Base-by-base conservation (phyloP, 2,113 vertebrate species). In the Neopipo cinnamomea region DNA sequence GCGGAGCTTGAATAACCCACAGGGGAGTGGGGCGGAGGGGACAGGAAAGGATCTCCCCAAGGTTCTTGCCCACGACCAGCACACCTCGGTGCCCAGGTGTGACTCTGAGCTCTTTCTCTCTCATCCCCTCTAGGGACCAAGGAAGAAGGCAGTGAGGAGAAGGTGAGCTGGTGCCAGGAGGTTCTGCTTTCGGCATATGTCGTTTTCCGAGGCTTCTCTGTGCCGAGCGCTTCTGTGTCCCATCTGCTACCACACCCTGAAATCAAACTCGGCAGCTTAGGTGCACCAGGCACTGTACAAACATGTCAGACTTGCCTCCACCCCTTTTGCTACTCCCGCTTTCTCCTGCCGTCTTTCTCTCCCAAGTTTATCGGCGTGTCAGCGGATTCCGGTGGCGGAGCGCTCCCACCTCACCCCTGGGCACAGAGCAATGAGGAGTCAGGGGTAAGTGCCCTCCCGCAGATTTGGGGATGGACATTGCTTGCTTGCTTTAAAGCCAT, bases 241-340 rank as follows among this genome's bases (percentile, higher is more conserved):
- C 97, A 96, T 97, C 97, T 62, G 5, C 90, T 93, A 97, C 98
- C 98, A 98, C 98, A 95, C 97, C 98, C 98, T 97, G 95, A 98
- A 98, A 97, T 98, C 98, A 97, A 97, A 97, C 98, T 98, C 92
- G 8, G 73, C 84, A 95, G 97, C 91, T 98, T 71, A 96, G 98
- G 97, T 97, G 97, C 96, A 91, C 84, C 92, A 59, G 94, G 96
- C 96, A 96, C 94, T 94, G 97, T 77, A 93, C 97, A 89, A 95
- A 98, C 97, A 93, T 96, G 98, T 95, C 95, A 96, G 94, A 62
- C 63, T 78, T 66, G 97, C 97, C 96, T 97, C 96, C 96, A 78
- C 88, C 91, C 88, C 82, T 92, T 92, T 92, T 82, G 14, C 63
- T 72, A 91, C 94, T 97, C 97, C 93, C 70, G 59, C 86, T 85